These are phyloP conservation scores for Tiliacea aurago DNA, from an alignment of 2,888 invertebrate genomes.

Conservation along the genomic window DNA sequence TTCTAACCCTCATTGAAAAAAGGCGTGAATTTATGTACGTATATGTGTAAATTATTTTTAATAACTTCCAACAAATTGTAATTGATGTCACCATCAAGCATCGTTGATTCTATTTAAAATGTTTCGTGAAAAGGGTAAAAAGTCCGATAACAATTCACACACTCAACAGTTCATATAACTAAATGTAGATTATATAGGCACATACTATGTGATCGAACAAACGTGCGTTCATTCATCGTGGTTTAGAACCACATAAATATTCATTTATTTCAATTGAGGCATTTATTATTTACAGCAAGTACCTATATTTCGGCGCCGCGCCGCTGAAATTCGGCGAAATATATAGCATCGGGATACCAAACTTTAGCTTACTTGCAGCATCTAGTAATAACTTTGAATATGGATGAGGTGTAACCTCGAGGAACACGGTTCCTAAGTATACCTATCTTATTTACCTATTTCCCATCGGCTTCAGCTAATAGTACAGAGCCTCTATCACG, in stretches of 20 bases:
- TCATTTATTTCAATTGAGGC: constrained; percentile 14
- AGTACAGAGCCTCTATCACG: background rate
- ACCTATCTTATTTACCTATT: constrained; percentile 9
- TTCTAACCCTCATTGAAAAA: background rate
- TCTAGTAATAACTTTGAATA: constrained; percentile 30
- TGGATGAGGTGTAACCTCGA: background rate
- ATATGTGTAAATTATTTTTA: background rate
- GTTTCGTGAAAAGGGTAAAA: background rate
- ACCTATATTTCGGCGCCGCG: constrained; percentile 3
- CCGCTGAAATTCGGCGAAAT: background rate
- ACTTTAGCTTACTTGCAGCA: constrained; percentile 24
- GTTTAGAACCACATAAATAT: constrained; percentile 29
- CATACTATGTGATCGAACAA: background rate
- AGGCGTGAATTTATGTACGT: too few relatives aligned
- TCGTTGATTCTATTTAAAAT: constrained; percentile 7
- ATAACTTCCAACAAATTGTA: constrained; percentile 12
- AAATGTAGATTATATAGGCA: background rate
- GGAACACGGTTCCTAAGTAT: background rate
- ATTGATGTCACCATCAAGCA: constrained; percentile 13
- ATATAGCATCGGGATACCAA: background rate
- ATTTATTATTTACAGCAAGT: constrained; percentile 6
- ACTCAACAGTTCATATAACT: background rate
- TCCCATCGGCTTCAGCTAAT: background rate
- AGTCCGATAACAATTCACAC: background rate
- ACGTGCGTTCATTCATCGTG: background rate